Conservation (phyloP, 1,140 invertebrate genomes). For the Neelides sp. region DNA sequence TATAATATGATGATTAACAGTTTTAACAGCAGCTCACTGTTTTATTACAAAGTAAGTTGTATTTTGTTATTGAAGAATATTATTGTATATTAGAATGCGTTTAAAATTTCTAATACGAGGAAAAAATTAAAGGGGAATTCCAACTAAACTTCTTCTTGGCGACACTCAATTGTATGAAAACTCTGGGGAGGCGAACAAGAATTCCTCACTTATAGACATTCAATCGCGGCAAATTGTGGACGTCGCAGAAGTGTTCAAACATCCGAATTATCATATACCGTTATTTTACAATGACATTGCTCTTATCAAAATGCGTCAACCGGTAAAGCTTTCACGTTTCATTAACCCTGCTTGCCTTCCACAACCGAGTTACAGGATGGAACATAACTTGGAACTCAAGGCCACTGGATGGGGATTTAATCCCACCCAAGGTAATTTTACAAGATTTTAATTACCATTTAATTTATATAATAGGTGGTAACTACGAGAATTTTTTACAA, state of each 20-base stretch:
- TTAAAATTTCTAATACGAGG: too few species aligned
- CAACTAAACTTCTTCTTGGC: neutral
- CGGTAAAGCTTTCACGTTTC: constrained; percentile 30
- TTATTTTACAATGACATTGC: constrained; percentile 46
- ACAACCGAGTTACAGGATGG: constrained; percentile 1
- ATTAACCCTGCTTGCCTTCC: constrained; percentile 4
- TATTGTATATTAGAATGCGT: too few species aligned
- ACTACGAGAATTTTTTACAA: too few species aligned
- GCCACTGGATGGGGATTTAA: neutral
- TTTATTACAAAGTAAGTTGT: too few species aligned
- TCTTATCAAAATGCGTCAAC: constrained; percentile 38
- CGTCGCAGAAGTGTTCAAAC: constrained; percentile 18
- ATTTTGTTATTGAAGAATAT: too few species aligned
- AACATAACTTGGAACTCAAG: neutral
- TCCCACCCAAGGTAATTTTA: too few species aligned
- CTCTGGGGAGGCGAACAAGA: neutral
- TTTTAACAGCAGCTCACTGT: too few species aligned
- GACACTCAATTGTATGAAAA: constrained; percentile 3
- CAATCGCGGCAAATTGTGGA: neutral
- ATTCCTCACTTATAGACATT: too few species aligned
- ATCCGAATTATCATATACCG: constrained; percentile 40
- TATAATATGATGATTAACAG: too few species aligned
- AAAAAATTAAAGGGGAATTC: constrained; percentile 9
- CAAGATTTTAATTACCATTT: too few species aligned
- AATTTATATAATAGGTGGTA: too few species aligned